Evolutionary conservation across 2,797 vertebrate genomes (phyloP).

Genomic region (Toxotes lorentzi): DNA sequence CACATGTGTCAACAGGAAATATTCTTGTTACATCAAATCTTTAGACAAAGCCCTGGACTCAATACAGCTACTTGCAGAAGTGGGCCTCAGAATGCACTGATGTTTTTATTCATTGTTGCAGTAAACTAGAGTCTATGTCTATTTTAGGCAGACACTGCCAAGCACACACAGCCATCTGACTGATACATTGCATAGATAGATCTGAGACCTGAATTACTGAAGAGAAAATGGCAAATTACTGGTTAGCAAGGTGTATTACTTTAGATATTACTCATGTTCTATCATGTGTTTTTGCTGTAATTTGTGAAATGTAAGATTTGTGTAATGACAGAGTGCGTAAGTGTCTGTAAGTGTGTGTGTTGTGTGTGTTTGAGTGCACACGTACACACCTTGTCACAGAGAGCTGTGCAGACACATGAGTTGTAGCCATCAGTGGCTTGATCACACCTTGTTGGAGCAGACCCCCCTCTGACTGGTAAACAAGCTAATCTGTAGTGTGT

Average conservation of each 20-base stretch:
- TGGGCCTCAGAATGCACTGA: not conserved
- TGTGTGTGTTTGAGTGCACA: slow-evolving; percentile 31
- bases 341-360: not conserved
- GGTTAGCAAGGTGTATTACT: slow-evolving; percentile 5
- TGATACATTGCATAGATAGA: not conserved
- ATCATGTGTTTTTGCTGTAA: slow-evolving; percentile 11
- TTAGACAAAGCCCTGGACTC: not conserved
- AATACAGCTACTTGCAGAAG: not conserved
- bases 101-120: not conserved
- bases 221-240: not conserved
- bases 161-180: not conserved
- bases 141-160: not conserved
- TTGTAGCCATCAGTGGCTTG: slow-evolving; percentile 76
- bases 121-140: not conserved
- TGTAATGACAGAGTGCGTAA: slow-evolving; percentile 24
- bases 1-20: not conserved
- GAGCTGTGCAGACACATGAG: slow-evolving; percentile 82
- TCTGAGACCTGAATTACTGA: slow-evolving; percentile 6
- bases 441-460: slow-evolving; percentile 74
- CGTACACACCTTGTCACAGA: slow-evolving; percentile 35
- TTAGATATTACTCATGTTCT: slow-evolving; percentile 18
- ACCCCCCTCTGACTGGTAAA: slow-evolving; percentile 80
- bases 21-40: not conserved
- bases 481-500: slow-evolving; percentile 76
- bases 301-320: slow-evolving; percentile 48